These are phyloP conservation scores for Rhinoderma darwinii DNA, from an alignment of 2,113 vertebrate species.

Conservation along the genomic window DNA sequence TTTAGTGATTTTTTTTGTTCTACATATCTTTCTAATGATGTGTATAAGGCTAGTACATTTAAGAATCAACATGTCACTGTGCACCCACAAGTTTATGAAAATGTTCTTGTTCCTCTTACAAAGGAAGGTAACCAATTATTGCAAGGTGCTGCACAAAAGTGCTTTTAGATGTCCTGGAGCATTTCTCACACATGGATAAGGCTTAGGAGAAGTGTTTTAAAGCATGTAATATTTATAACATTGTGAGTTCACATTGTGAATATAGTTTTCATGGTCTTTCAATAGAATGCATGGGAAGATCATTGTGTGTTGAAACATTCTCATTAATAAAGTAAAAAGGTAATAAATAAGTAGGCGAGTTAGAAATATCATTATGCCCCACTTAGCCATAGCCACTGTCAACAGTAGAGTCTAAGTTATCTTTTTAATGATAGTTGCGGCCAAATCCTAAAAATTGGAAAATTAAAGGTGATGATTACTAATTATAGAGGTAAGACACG, in stretches of 20 bases:
- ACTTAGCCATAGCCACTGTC: not conserved
- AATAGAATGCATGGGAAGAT: not conserved
- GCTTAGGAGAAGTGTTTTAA: constrained; percentile 5
- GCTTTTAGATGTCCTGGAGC: constrained; percentile 54
- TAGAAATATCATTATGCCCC: not conserved
- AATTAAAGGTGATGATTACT: not conserved
- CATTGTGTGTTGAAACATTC: not conserved
- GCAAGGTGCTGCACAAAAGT: constrained; percentile 24
- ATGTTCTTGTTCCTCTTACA: not conserved
- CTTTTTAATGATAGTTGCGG: not conserved
- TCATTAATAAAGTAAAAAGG: not conserved
- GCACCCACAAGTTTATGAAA: not conserved
- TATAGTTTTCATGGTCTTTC: not conserved
- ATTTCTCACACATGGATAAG: constrained; percentile 45
- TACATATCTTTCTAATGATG: not conserved
- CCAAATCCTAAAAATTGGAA: no score
- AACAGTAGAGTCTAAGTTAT: no score
- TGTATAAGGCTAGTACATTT: not conserved
- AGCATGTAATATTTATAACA: constrained; percentile 51
- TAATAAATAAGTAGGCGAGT: not conserved
- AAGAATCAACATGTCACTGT: not conserved
- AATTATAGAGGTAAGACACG: not conserved
- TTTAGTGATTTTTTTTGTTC: not conserved
- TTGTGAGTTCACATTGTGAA: not conserved
- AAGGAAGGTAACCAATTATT: constrained; percentile 5